A percentile compares a stretch with the other conserved stretches of the same genome.
Conservation (phyloP, 2,797 vertebrate species). For the Acanthopagrus latus region DNA sequence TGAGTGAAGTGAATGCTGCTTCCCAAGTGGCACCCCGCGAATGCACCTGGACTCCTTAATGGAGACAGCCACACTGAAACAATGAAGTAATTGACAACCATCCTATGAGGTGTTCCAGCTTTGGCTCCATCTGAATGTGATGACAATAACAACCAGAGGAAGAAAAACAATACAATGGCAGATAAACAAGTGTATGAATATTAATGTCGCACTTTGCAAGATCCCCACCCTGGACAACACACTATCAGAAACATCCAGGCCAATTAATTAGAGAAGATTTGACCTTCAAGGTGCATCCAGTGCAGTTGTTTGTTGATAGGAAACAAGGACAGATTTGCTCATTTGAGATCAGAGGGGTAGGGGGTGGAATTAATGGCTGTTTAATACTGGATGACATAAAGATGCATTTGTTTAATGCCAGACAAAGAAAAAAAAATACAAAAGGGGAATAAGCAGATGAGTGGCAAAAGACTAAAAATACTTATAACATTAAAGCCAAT, state of each 20-base stretch:
- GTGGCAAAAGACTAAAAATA: background rate
- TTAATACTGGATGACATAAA: conserved; percentile 64
- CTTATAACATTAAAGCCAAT: background rate
- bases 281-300: conserved; percentile 81
- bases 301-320: conserved; percentile 75
- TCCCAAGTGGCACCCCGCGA: conserved; percentile 69
- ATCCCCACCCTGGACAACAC: conserved; percentile 70
- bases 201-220: conserved; percentile 74
- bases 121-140: conserved; percentile 58
- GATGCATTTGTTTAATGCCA: conserved; percentile 48
- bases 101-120: conserved; percentile 57
- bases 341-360: conserved; percentile 74
- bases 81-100: conserved; percentile 77
- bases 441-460: conserved; percentile 27
- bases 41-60: conserved; percentile 76
- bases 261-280: conserved; percentile 81
- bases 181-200: conserved; percentile 78
- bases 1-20: conserved; percentile 68
- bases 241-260: conserved; percentile 69
- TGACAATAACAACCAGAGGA: conserved; percentile 59
- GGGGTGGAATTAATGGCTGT: conserved; percentile 68
- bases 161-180: conserved; percentile 42
- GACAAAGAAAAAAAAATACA: conserved; percentile 10
- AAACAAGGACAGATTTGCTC: conserved; percentile 76
- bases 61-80: conserved; percentile 69